Percentiles rank a stretch among this genome's conserved stretches.
These are phyloP conservation scores for Aldrovandia affinis DNA, from an alignment of 2,797 vertebrate genomes.

Conservation along the genomic window DNA sequence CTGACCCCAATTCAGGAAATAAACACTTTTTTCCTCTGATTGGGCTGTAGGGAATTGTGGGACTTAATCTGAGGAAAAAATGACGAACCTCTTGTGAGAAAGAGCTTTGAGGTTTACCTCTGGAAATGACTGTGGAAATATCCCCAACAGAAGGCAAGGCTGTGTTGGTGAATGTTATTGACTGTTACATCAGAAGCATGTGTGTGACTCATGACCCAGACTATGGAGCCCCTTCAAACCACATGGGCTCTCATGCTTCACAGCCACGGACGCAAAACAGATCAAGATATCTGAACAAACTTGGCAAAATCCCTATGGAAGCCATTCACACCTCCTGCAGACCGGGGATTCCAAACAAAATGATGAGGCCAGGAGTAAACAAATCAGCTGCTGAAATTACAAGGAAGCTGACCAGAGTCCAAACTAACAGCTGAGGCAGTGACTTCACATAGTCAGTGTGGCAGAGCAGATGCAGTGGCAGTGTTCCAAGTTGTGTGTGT, in stretches of 20 bases:
- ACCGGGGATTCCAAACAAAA: not conserved
- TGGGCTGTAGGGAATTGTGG: not conserved
- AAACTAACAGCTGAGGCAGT: constrained; percentile 79
- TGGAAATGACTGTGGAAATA: not conserved
- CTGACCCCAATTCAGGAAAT: not conserved
- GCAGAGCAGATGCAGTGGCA: constrained; percentile 77
- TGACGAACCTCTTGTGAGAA: not conserved
- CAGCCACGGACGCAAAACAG: not conserved
- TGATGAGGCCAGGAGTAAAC: not conserved
- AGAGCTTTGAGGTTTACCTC: not conserved
- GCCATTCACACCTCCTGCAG: not conserved
- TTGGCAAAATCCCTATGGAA: not conserved
- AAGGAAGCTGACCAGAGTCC: constrained; percentile 76
- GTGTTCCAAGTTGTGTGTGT: constrained; percentile 74
- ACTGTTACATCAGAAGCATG: not conserved
- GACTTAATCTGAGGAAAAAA: not conserved
- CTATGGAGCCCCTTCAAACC: not conserved
- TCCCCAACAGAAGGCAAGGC: not conserved
- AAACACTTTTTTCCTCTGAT: not conserved
- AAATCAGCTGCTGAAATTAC: not conserved
- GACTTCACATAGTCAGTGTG: constrained; percentile 67
- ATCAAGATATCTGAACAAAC: not conserved
- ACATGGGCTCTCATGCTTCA: not conserved
- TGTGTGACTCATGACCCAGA: not conserved
- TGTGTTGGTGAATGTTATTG: too few species aligned